These are phyloP conservation scores for Eufriesea mexicana DNA, from an alignment of 1,140 invertebrate genomes.

Conservation along the genomic window DNA sequence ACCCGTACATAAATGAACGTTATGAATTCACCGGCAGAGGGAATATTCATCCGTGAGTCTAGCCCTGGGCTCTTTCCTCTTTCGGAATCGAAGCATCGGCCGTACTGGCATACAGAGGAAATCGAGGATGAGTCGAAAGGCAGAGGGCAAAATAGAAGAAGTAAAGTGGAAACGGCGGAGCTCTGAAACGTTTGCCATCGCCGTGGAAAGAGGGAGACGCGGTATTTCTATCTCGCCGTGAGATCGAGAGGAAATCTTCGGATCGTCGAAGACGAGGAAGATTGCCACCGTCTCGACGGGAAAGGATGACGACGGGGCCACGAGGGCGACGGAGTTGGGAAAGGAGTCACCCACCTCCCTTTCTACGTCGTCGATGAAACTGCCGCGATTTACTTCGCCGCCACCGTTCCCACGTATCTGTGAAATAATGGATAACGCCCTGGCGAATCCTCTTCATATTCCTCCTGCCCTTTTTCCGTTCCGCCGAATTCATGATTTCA, in stretches of 20 bases:
- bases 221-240: slow-evolving; percentile 60
- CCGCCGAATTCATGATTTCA: background rate
- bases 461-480: background rate
- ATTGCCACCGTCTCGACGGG: slow-evolving; percentile 59
- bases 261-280: slow-evolving; percentile 59
- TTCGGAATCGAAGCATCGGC: slow-evolving; percentile 47
- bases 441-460: slow-evolving; percentile 58
- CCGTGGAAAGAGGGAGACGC: background rate
- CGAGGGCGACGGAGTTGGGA: background rate
- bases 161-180: slow-evolving; percentile 39
- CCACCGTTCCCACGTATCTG: slow-evolving; percentile 30
- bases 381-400: slow-evolving; percentile 68
- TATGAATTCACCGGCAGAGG: slow-evolving; percentile 63
- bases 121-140: slow-evolving; percentile 57
- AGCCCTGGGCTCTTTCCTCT: slow-evolving; percentile 6
- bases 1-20: slow-evolving; percentile 71
- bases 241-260: slow-evolving; percentile 67
- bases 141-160: slow-evolving; percentile 39
- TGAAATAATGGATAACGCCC: slow-evolving; percentile 69
- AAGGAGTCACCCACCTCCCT: slow-evolving; percentile 1
- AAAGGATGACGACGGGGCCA: slow-evolving; percentile 31
- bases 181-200: slow-evolving; percentile 29
- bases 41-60: slow-evolving; percentile 62
- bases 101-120: slow-evolving; percentile 59
- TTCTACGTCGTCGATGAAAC: slow-evolving; percentile 65